Evolutionary conservation across 2,888 invertebrate genomes (phyloP).

Genomic region (Drosophila paramelanica): DNA sequence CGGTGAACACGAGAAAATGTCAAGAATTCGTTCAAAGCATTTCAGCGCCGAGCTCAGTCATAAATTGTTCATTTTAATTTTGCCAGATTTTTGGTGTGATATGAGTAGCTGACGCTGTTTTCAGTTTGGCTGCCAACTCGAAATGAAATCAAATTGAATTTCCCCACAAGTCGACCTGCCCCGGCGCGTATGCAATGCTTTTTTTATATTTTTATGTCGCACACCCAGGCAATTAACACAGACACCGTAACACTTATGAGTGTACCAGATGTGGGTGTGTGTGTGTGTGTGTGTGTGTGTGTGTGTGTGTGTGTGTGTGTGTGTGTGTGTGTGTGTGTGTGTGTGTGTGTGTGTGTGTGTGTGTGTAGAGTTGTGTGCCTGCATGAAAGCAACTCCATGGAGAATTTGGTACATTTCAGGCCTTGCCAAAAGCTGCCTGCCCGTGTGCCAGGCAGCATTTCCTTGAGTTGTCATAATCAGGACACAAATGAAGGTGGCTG

Average conservation of each 20-base stretch:
- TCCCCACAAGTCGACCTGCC: slow-evolving; percentile 17
- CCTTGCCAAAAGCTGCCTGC: slow-evolving; percentile 46
- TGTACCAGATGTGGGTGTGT: slow-evolving; percentile 6
- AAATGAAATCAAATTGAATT: slow-evolving; percentile 73
- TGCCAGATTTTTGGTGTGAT: slow-evolving; percentile 22
- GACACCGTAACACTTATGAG: slow-evolving; percentile 21
- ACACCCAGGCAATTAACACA: slow-evolving; percentile 70
- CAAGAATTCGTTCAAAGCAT: slow-evolving; percentile 3
- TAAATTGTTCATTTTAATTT: slow-evolving; percentile 17
- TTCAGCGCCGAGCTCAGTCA: neutral
- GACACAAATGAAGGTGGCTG: slow-evolving; percentile 69
- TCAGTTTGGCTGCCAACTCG: slow-evolving; percentile 37
- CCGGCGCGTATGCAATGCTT: slow-evolving; percentile 39
- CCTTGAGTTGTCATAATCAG: slow-evolving; percentile 79
- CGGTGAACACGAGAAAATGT: too few relatives aligned
- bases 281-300: slow-evolving; percentile 17
- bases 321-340: slow-evolving; percentile 8
- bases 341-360: slow-evolving; percentile 22
- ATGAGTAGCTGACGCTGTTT: slow-evolving; percentile 3
- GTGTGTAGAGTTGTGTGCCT: slow-evolving; percentile 13
- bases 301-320: slow-evolving; percentile 22
- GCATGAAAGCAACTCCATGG: slow-evolving; percentile 60
- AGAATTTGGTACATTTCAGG: slow-evolving; percentile 59
- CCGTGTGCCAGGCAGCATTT: slow-evolving; percentile 51
- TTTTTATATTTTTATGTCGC: slow-evolving; percentile 33